phyloP scores from a whole-genome alignment of 2,797 vertebrate species.

The Leuciscus waleckii region DNA sequence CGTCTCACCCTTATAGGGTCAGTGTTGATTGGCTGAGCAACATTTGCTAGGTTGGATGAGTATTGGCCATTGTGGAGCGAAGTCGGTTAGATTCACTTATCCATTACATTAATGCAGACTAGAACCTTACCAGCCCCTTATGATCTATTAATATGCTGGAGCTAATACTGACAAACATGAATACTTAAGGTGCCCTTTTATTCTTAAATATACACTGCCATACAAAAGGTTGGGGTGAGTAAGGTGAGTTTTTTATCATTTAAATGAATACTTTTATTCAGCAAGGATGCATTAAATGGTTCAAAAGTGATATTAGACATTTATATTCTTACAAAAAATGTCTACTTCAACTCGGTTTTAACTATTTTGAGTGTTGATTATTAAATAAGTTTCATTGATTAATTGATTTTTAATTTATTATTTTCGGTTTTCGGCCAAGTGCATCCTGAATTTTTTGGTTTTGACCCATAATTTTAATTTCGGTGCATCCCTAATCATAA shows the following conservation, averaged over 20 bases:
- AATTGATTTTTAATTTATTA: too few species aligned
- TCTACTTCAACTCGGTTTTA: too few species aligned
- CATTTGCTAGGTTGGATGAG: slow-evolving; percentile 20
- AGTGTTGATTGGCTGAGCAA: background rate
- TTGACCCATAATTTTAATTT: too few species aligned
- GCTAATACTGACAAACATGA: background rate
- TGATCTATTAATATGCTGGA: background rate
- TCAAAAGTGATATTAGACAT: background rate
- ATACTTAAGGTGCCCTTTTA: background rate
- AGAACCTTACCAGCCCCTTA: slow-evolving; percentile 34
- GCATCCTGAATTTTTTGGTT: too few species aligned
- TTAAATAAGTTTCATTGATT: too few species aligned
- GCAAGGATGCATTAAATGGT: background rate
- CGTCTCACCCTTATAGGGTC: background rate
- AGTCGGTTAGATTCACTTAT: background rate
- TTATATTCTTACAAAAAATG: background rate
- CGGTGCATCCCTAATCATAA: too few species aligned
- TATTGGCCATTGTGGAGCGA: background rate
- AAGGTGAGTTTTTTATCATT: background rate
- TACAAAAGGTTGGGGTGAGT: background rate
- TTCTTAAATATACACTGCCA: background rate
- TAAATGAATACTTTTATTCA: background rate
- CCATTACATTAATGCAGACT: slow-evolving; percentile 55
- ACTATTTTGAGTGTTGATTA: too few species aligned
- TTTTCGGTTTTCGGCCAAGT: too few species aligned